Evolutionary conservation across 30 jellyfish, hydroid and myxozoan species (phyloP).

Genomic region (Euphysa ruthae): DNA sequence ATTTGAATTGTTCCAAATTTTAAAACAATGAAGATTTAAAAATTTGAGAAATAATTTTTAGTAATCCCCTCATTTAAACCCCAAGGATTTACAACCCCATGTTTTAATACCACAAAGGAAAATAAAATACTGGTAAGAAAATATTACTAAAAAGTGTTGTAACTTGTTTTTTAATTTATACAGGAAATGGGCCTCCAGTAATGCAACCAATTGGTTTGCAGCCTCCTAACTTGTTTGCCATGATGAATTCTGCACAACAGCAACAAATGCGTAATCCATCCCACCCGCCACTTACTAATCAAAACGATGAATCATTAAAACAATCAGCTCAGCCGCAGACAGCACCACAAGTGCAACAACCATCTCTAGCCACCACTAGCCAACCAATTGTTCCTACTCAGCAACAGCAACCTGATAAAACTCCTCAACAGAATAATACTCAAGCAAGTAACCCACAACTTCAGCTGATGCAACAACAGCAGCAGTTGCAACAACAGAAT

Average conservation of each 20-base stretch:
- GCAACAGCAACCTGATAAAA: not conserved
- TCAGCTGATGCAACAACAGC: constrained; percentile 12
- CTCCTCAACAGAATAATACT: not conserved
- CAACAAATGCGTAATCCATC: not conserved
- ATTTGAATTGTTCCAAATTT: too few species aligned
- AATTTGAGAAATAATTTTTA: too few species aligned
- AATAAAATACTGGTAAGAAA: too few species aligned
- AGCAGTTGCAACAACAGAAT: not conserved
- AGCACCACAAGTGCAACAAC: constrained; percentile 23
- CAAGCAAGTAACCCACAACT: not conserved
- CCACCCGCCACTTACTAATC: not conserved
- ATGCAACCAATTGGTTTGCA: constrained; percentile 65
- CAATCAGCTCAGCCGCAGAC: constrained; percentile 50
- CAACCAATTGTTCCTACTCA: not conserved
- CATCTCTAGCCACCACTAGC: not conserved
- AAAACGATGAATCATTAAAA: constrained; percentile 11
- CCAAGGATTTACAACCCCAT: too few species aligned
- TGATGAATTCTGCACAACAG: constrained; percentile 29
- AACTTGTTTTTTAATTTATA: too few species aligned
- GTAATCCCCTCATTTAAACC: too few species aligned
- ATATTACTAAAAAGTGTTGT: not conserved
- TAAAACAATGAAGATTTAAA: too few species aligned
- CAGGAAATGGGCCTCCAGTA: not conserved
- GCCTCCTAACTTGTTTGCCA: constrained; percentile 30
- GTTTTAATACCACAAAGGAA: too few species aligned